Evolutionary conservation across 37 sponge, comb jelly and placozoan genomes (phyloP), one percentile per base, ranked within the genome.

Genomic region (Aphrocallistes beatrix): DNA sequence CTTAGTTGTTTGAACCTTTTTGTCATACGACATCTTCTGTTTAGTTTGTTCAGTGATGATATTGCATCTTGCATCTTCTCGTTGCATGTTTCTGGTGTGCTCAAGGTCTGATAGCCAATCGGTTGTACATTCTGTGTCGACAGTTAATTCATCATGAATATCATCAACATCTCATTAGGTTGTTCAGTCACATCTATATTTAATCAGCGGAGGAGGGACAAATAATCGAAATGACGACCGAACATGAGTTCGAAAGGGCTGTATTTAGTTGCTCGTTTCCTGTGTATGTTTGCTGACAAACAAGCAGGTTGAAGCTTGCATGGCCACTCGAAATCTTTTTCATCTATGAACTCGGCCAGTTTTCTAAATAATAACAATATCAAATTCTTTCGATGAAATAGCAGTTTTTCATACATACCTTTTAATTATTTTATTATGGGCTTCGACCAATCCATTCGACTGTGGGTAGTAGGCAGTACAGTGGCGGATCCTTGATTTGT

Each of bases 291-390:
- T 3, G 75, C 21, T 60, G 75, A 60, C 75, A 60, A 60, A 60
- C 75, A 60, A 60, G 75, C 75, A 60, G 34, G 75, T 60, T 60
- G 75, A 32, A 60, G 75, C n/a, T 60, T 60, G n/a, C 75, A 25
- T 60, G 75, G 75, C 75, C 75, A 60, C 75, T 60, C 75, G 8
- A 28, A 3, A 28, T 60, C 34, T 6, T 60, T 60, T 21, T 60
- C 75, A 60, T 32, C 10, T 32, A 60, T 60, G 75, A 32, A 60
- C n/a, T 60, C n/a, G 25, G 75, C 75, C 6, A 60, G 8, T 32
- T 60, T 60, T 60, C 75, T 60, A 60, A 60, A 60, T 3, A 19
- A n/a, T n/a, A n/a, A n/a, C n/a, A n/a, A n/a, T n/a, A n/a, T 42
- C 45, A 42, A 42, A 16, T 42, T 42, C 6, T 42, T 42, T 42